Base-by-base conservation (phyloP, 2,888 invertebrate species). In the Acronicta alni region DNA sequence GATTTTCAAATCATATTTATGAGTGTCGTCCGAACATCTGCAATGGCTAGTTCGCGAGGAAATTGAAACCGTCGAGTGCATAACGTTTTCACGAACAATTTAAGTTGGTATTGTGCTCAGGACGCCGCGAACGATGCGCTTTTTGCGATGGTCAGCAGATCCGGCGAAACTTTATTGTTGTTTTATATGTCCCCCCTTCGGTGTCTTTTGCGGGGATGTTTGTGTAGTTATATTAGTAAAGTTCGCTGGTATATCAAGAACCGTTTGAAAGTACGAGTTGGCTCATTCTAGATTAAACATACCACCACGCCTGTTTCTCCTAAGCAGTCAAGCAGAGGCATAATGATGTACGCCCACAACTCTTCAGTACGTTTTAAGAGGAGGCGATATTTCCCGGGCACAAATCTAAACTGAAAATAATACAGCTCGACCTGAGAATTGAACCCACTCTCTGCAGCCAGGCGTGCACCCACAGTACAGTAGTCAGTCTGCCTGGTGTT, bases 1-100 rank as follows among this genome's bases (percentile, higher is more conserved):
- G 90, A 93, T 93, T 93, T 91, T 93, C 90, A 92, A 93, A 93
- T 94, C 91, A 93, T 93, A 93, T 93, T 94, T 94, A 93, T 87
- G 90, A 88, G 87, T 86, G 87, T 88, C 88, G 82, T 87, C 87
- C 82, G 86, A 90, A 90, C 92, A 93, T 91, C 89, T 92, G 91
- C 88, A 86, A 87, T 85, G 86, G 92, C 86, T 84, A 87, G 91
- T 90, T 91, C 87, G 87, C 91, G 88, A 85, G 88, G 89, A 92
- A 91, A 93, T 94, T 93, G 94, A 93, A 93, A 93, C 90, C 88
- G 87, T 89, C 83, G 85, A 88, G 90, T 90, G 89, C 90, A 92
- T 92, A 89, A 89, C 87, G 88, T 86, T 89, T 89, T 93, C 88
- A 91, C 92, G 92, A 90, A 92, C 93, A 90, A 92, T 94, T 92